Base-by-base conservation (phyloP, 2,113 vertebrate genomes). In the Oncorhynchus keta region DNA sequence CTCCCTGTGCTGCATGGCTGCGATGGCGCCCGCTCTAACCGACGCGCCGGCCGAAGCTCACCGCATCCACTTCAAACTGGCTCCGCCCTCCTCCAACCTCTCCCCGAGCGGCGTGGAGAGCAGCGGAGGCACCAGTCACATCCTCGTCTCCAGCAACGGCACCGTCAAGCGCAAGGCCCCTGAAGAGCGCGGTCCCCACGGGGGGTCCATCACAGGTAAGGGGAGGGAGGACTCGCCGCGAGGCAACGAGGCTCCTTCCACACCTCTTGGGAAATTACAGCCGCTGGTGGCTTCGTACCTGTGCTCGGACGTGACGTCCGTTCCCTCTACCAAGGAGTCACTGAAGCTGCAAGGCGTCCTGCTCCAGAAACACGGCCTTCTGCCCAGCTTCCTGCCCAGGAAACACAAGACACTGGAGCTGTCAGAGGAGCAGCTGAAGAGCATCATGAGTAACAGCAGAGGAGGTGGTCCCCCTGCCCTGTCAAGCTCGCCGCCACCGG, bases 61-160 rank as follows among this genome's bases (percentile, higher is more conserved):
- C 90, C 95, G 95, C 89, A 94, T 95, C 92, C 94, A 93, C 89
- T 96, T 96, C 95, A 96, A 95, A 91, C 94, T 95, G 94, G 95
- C 94, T 93, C 94, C 95, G 89, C 94, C 95, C 72, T 95, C 95
- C 83, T 96, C 95, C 89, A 94, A 95, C 86, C 93, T 97, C 88
- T 95, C 95, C 26, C 92, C 95, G 84, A 94, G 95, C 93, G 95
- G 95, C 93, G 94, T 93, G 87, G 97, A 99, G 91, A 98, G 95
- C 93, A 97, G 96, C 95, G 94, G 96, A 92, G 97, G 96, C 95
- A 92, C 95, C 93, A 95, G 92, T 91, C 96, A 88, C 92, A 96
- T 98, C 88, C 95, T 98, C 89, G 94, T 98, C 92, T 93, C 96
- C 76, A 92, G 94, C 93, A 95, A 95, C 88, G 94, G 95, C 93